Evolutionary conservation across 1,140 invertebrate species (phyloP).

Genomic region (Euura saliciscinereae): DNA sequence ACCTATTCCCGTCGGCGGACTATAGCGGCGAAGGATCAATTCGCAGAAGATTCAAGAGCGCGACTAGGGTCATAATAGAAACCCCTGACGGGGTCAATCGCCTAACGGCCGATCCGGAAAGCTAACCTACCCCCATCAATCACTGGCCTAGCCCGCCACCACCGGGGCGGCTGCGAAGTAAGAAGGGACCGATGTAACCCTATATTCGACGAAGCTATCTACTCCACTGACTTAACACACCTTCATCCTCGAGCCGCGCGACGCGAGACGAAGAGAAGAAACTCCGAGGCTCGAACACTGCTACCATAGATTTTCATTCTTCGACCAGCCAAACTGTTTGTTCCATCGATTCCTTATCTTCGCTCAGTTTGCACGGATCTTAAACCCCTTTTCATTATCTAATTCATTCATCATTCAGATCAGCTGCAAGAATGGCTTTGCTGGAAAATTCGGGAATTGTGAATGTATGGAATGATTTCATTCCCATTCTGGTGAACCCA

Average conservation of each 20-base stretch:
- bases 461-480: too few relatives aligned
- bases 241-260: not conserved
- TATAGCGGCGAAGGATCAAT: not conserved
- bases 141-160: slow-evolving; percentile 22
- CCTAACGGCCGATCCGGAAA: slow-evolving; percentile 38
- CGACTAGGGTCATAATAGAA: slow-evolving; percentile 40
- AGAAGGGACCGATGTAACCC: not conserved
- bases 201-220: not conserved
- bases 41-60: slow-evolving; percentile 5
- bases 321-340: too few relatives aligned
- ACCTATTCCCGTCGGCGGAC: not conserved
- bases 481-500: too few relatives aligned
- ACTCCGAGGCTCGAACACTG: not conserved
- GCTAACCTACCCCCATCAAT: slow-evolving; percentile 39
- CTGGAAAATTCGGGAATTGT: too few relatives aligned
- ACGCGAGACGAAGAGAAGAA: not conserved
- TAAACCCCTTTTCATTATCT: too few relatives aligned
- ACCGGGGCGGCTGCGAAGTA: not conserved
- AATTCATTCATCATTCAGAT: too few relatives aligned
- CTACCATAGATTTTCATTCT: not conserved
- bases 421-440: too few relatives aligned
- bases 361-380: too few relatives aligned
- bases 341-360: too few relatives aligned
- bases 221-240: slow-evolving; percentile 11
- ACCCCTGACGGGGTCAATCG: slow-evolving; percentile 46